These are phyloP conservation scores for Petaurus breviceps DNA, from an alignment of 2,113 vertebrate genomes.

Conservation along the genomic window DNA sequence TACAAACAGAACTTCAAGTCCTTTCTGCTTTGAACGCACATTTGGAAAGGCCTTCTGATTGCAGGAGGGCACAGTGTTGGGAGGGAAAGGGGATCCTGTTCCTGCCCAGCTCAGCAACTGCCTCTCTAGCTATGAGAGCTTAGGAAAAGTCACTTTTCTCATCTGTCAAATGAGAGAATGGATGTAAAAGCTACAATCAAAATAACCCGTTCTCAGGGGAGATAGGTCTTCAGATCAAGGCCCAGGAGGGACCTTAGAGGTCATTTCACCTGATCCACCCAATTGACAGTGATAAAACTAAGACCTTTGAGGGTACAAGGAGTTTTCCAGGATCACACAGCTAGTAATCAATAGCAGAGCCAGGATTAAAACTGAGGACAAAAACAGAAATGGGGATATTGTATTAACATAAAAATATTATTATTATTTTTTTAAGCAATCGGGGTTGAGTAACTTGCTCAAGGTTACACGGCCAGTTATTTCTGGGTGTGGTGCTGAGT, in stretches of 20 bases:
- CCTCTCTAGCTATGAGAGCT: background rate
- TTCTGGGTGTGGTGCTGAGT: no score
- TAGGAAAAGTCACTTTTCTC: background rate
- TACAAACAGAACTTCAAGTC: slow-evolving; percentile 62
- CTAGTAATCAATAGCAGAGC: background rate
- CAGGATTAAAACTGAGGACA: slow-evolving; percentile 61
- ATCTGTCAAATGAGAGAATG: background rate
- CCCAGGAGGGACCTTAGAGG: background rate
- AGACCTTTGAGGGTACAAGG: background rate
- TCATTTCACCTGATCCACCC: background rate
- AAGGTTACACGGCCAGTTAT: no score
- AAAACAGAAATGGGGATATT: slow-evolving; percentile 69
- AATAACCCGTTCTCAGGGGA: background rate
- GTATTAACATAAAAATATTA: slow-evolving; percentile 27
- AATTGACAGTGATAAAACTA: background rate
- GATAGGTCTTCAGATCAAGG: background rate
- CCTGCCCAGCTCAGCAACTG: background rate
- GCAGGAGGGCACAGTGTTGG: background rate
- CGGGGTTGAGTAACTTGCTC: no score
- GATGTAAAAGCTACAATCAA: background rate
- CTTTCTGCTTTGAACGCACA: slow-evolving; percentile 56
- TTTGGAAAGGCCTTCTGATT: slow-evolving; percentile 64
- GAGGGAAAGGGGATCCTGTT: no score
- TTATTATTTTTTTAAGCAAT: no score
- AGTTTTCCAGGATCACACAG: background rate